Percentiles rank a stretch among this genome's conserved stretches.
Evolutionary conservation across 2,888 invertebrate species (phyloP).

Genomic region (Napeogenes inachia): DNA sequence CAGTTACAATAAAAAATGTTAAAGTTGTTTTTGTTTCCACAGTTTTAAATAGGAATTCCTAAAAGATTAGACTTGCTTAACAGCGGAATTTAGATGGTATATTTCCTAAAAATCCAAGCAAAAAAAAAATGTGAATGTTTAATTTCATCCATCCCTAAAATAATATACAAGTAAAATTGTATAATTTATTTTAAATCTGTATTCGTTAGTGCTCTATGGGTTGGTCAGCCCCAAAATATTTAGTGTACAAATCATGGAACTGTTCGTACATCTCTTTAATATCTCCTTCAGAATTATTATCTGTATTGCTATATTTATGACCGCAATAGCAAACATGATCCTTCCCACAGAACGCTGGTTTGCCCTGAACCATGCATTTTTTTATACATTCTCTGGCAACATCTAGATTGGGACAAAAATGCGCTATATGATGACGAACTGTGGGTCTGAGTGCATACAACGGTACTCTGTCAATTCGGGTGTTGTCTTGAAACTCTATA

Average conservation of each 20-base stretch:
- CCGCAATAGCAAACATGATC: constrained; percentile 67
- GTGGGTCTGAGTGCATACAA: constrained; percentile 28
- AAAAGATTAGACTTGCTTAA: no score
- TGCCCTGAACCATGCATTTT: constrained; percentile 49
- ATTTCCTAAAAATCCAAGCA: no score
- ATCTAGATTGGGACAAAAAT: constrained; percentile 59
- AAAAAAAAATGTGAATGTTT: no score
- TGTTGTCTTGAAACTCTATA: not conserved
- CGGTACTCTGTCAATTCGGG: not conserved
- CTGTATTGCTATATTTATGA: constrained; percentile 41
- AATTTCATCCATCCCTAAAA: no score
- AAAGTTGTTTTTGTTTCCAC: no score
- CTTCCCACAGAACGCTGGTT: constrained; percentile 67
- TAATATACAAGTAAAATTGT: no score
- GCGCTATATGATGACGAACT: constrained; percentile 63
- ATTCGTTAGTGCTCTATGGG: constrained; percentile 1
- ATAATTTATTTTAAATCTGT: not conserved
- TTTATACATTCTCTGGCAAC: constrained; percentile 54
- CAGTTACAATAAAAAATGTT: no score
- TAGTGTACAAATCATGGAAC: constrained; percentile 54
- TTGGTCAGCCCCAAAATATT: constrained; percentile 51
- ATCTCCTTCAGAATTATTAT: constrained; percentile 27
- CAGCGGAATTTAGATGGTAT: no score
- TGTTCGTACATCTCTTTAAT: constrained; percentile 35
- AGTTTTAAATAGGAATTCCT: no score